Conservation (phyloP, 2,797 vertebrate genomes). For the Sparus aurata region DNA sequence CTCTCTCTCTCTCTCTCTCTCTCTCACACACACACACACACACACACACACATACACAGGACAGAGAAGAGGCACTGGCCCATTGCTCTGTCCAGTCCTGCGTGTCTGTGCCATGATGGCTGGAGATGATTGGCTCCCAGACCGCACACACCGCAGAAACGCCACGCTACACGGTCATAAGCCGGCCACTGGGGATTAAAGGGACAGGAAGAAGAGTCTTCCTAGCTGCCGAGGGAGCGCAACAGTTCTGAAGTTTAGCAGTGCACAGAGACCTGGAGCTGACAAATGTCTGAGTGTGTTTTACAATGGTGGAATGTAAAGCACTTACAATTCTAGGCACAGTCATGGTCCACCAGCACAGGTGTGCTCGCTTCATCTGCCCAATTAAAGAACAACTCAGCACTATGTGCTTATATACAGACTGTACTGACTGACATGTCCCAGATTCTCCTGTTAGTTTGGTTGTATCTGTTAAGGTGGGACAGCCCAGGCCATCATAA, state of each 20-base stretch:
- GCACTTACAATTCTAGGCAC: slow-evolving; percentile 19
- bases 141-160: slow-evolving; percentile 73
- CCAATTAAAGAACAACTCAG: slow-evolving; percentile 42
- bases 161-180: slow-evolving; percentile 82
- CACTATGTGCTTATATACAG: neutral
- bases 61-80: slow-evolving; percentile 69
- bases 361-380: slow-evolving; percentile 45
- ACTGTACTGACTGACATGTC: slow-evolving; percentile 5
- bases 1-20: neutral
- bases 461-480: neutral
- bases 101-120: slow-evolving; percentile 85
- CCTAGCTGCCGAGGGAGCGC: slow-evolving; percentile 47
- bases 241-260: slow-evolving; percentile 63
- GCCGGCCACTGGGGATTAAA: slow-evolving; percentile 79
- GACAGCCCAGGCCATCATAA: neutral
- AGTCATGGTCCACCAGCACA: slow-evolving; percentile 33
- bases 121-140: slow-evolving; percentile 84
- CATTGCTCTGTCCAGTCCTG: slow-evolving; percentile 84
- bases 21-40: neutral
- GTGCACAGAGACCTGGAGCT: slow-evolving; percentile 54
- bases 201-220: slow-evolving; percentile 73
- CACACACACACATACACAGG: slow-evolving; percentile 37
- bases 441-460: slow-evolving; percentile 7
- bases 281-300: slow-evolving; percentile 62
- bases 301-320: slow-evolving; percentile 50